Base-by-base conservation (phyloP, 2,113 vertebrate genomes). In the Tamias sibiricus region DNA sequence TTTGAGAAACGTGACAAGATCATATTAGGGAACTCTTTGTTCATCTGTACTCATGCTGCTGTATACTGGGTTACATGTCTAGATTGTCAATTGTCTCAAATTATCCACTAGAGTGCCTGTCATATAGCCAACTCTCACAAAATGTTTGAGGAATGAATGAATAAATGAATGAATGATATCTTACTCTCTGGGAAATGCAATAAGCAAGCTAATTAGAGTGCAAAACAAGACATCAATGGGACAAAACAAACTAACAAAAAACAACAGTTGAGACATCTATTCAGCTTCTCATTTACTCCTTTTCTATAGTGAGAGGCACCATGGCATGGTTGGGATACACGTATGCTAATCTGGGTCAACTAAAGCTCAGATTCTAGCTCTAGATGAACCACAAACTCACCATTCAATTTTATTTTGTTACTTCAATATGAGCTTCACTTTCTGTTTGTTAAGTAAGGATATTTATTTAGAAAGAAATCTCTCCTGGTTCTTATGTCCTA, bases 211-310 rank as follows among this genome's bases (percentile, higher is more conserved):
- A 87, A 82, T 62, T 82, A 64, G 30, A 84, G 42, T 59, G 19
- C n/a, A 77, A 96, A 96, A 92, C 32, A 82, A 93, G 82, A 92
- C 44, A 77, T 88, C 84, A 20, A 40, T 59, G 80, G 72, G 57
- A 72, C 35, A 91, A 96, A 96, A 92, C 22, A 89, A 97, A 89
- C 30, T 62, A 95, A 77, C 42, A 30, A 84, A 93, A 71, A 90
- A 59, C 64, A 87, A 59, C 6, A 68, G 87, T 49, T 52, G 81
- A 49, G 79, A 16, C 28, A 54, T 83, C 57, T 64, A 91, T n/a
- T 74, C 19, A 19, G 40, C 35, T 79, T 57, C 37, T 95, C 68
- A 30, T 80, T 87, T 76, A n/a, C n/a, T 96, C 4, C 69, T 84
- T 66, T 44, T 6, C 40, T 6, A 66, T 9, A 40, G 68, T 11